Percentiles rank a stretch among this genome's conserved stretches.
Evolutionary conservation across 2,797 vertebrate species (phyloP).

Genomic region (Epinephelus awoara): DNA sequence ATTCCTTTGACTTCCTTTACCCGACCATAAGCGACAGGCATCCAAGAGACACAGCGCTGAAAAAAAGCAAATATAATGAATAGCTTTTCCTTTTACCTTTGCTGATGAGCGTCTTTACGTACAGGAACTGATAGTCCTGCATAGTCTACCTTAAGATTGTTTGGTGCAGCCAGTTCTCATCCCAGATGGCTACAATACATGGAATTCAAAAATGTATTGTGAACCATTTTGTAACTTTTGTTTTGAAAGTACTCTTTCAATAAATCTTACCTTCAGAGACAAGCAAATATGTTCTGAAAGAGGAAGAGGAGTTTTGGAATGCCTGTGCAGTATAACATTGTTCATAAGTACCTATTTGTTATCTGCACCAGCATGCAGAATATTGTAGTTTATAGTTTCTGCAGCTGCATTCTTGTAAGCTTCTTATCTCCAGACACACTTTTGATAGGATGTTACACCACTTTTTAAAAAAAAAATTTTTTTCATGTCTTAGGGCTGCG

Average conservation of each 20-base stretch:
- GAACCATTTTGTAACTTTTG: background rate
- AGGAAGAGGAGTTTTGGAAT: background rate
- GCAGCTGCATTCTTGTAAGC: constrained; percentile 29
- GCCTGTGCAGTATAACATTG: background rate
- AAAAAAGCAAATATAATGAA: no score
- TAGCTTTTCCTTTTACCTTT: no score
- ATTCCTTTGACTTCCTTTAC: no score
- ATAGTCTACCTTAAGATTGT: no score
- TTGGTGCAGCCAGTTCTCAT: no score
- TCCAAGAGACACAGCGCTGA: no score
- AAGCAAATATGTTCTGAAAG: background rate
- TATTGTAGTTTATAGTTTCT: background rate
- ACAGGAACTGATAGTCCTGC: no score
- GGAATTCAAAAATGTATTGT: no score
- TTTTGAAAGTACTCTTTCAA: background rate
- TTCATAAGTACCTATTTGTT: background rate
- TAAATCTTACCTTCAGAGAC: background rate
- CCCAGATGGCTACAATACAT: no score
- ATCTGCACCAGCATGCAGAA: background rate
- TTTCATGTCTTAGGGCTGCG: background rate
- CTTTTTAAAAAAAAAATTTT: background rate
- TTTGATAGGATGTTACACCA: constrained; percentile 21
- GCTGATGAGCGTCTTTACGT: no score
- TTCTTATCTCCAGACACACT: constrained; percentile 45
- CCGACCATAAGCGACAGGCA: no score